phyloP scores from a whole-genome alignment of 2,113 vertebrate species.

The Turdus rufiventris region DNA sequence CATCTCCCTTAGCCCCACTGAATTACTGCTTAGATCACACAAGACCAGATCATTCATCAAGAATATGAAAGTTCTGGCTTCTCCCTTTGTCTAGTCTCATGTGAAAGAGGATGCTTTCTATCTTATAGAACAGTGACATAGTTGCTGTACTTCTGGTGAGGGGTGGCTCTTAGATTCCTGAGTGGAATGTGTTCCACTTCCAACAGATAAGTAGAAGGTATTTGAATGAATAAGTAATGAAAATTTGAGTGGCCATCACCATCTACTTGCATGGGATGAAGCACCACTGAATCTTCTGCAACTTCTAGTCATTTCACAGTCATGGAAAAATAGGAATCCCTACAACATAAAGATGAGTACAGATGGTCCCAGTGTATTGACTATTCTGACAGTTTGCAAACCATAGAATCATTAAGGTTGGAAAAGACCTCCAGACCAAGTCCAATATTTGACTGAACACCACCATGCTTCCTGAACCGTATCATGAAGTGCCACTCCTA shows the following conservation, averaged over 20 bases:
- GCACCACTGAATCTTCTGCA: neutral
- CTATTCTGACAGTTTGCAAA: neutral
- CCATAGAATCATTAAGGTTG: accelerated
- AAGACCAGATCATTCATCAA: neutral
- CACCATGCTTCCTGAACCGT: neutral
- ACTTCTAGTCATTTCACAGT: neutral
- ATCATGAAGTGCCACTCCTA: neutral
- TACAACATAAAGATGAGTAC: neutral
- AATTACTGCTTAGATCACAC: neutral
- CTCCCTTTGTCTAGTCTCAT: neutral
- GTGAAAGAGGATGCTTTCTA: neutral
- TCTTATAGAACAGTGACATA: neutral
- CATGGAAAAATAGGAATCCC: neutral
- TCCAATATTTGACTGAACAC: neutral
- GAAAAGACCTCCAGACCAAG: neutral
- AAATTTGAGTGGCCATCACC: neutral
- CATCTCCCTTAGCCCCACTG: neutral
- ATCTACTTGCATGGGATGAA: neutral
- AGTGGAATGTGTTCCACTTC: neutral
- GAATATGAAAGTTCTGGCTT: neutral
- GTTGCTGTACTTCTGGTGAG: neutral
- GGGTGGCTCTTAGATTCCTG: neutral
- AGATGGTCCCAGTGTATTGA: neutral
- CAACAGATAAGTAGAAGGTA: neutral
- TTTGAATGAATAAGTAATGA: neutral